Conservation (phyloP, 1,140 invertebrate genomes). For the Coptotermes formosanus region DNA sequence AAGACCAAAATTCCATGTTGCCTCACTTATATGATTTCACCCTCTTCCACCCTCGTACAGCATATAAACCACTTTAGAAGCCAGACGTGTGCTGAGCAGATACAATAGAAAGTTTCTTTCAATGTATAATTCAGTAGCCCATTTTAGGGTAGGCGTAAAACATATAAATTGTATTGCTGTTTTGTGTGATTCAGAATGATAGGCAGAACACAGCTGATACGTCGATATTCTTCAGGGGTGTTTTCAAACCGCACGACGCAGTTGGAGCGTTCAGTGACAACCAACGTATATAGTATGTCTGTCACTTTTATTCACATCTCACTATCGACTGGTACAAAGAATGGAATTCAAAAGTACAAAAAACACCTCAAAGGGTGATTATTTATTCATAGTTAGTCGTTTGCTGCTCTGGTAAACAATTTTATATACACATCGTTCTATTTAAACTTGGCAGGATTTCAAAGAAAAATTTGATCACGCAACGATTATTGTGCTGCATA, state of each 20-base stretch:
- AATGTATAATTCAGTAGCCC: neutral
- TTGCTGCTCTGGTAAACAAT: neutral
- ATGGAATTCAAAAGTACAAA: neutral
- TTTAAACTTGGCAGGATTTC: neutral
- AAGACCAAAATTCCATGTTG: neutral
- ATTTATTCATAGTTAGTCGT: constrained; percentile 15
- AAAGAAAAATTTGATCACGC: neutral
- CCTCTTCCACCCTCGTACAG: neutral
- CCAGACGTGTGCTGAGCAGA: neutral
- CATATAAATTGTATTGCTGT: neutral
- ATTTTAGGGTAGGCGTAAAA: neutral
- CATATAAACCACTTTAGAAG: neutral
- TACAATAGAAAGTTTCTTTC: neutral
- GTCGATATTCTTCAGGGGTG: neutral
- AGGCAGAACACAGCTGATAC: neutral
- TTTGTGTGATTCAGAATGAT: neutral
- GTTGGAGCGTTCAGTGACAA: neutral
- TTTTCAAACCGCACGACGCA: neutral
- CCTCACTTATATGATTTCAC: neutral
- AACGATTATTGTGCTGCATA: neutral
- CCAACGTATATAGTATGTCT: neutral
- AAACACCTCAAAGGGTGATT: neutral
- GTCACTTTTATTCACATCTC: neutral
- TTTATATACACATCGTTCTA: neutral
- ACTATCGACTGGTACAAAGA: neutral